These are phyloP conservation scores for Gastrophysa polygoni DNA, from an alignment of 2,888 invertebrate species.

Conservation along the genomic window DNA sequence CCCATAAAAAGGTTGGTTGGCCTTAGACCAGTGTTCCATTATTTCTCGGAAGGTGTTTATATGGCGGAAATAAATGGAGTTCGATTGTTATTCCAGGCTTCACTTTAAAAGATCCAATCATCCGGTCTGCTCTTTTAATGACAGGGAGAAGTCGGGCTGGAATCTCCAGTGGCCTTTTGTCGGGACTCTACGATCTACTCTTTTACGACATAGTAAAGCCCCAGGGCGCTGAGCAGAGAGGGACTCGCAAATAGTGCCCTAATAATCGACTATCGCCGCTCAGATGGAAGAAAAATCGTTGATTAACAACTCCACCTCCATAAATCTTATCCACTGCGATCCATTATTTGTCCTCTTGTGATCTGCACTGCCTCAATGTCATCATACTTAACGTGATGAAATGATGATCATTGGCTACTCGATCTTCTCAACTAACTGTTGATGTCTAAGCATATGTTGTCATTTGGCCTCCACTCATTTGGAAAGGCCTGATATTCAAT, in stretches of 20 bases:
- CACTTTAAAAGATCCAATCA: conserved; percentile 51
- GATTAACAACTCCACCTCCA: no score
- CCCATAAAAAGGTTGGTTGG: conserved; percentile 24
- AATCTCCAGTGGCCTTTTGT: conserved; percentile 50
- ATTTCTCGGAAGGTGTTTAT: conserved; percentile 47
- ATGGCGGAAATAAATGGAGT: conserved; percentile 45
- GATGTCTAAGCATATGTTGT: no score
- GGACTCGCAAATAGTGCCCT: neutral
- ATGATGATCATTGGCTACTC: no score
- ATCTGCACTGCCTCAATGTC: no score
- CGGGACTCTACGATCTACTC: conserved; percentile 43
- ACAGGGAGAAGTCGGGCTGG: conserved; percentile 45
- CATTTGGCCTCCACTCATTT: no score
- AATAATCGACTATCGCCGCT: no score
- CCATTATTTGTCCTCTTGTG: no score
- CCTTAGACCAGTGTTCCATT: conserved; percentile 36
- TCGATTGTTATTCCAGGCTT: conserved; percentile 49
- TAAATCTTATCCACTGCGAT: no score
- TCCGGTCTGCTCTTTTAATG: conserved; percentile 51
- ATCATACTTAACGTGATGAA: no score
- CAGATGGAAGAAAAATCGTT: no score
- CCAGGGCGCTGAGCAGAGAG: neutral
- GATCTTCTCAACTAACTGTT: no score
- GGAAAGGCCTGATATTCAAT: no score
- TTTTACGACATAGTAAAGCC: conserved; percentile 19